These are phyloP conservation scores for Seira ritae DNA, from an alignment of 2,888 invertebrate genomes.

Conservation along the genomic window DNA sequence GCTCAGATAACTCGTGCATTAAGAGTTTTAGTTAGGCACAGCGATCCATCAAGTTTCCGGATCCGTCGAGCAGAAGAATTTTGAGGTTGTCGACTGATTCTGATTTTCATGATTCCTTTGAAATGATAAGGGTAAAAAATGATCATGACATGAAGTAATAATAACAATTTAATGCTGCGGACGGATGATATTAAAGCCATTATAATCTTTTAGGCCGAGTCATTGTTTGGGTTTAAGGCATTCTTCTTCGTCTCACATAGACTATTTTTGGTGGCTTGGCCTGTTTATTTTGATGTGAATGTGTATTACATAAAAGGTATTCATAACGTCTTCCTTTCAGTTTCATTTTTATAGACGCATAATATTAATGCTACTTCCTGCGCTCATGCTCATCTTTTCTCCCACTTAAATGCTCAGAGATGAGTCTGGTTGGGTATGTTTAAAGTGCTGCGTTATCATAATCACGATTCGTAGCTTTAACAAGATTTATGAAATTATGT, in stretches of 20 bases:
- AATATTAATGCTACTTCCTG: conserved; percentile 12
- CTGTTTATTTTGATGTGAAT: background rate
- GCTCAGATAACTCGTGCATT: background rate
- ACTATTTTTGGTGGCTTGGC: background rate
- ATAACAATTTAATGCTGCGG: no score
- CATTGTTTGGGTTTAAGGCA: background rate
- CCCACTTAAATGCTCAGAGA: conserved; percentile 3
- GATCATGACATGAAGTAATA: conserved; percentile 40
- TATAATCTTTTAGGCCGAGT: no score
- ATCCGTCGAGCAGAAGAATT: background rate
- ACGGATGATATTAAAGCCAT: no score
- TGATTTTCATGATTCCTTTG: background rate
- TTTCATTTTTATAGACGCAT: conserved; percentile 36
- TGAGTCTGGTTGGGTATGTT: no score
- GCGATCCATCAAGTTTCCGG: conserved; percentile 37
- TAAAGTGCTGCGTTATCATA: no score
- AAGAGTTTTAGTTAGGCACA: background rate
- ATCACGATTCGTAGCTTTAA: no score
- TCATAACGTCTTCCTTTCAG: conserved; percentile 21
- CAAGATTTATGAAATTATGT: no score
- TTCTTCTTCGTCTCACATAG: background rate
- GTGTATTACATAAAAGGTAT: conserved; percentile 26
- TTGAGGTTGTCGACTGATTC: conserved; percentile 44
- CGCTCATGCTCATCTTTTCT: background rate
- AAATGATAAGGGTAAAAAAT: background rate